phyloP scores from a whole-genome alignment of 1,140 invertebrate species.

The Lepidostoma basale region DNA sequence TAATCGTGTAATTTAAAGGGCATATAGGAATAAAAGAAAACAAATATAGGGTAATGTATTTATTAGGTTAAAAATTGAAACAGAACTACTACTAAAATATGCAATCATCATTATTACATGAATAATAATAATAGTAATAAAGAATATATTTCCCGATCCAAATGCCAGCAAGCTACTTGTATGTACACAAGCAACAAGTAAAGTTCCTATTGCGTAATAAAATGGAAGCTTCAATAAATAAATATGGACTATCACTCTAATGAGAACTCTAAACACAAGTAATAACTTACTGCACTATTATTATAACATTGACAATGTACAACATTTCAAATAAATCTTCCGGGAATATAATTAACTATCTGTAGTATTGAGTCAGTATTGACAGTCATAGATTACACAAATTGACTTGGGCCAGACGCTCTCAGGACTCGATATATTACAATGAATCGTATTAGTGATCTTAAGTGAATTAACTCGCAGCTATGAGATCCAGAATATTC shows the following conservation, averaged over 20 bases:
- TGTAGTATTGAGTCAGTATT: no score
- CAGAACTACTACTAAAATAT: slow-evolving; percentile 44
- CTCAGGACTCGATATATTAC: no score
- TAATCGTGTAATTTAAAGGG: no score
- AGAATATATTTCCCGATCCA: slow-evolving; percentile 36
- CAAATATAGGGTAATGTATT: slow-evolving; percentile 1
- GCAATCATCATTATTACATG: slow-evolving; percentile 37
- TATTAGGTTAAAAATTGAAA: slow-evolving; percentile 44
- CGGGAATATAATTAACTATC: background rate
- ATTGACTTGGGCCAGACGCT: no score
- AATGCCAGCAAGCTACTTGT: slow-evolving; percentile 38
- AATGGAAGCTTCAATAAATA: slow-evolving; percentile 13
- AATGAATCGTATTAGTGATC: no score
- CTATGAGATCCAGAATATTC: slow-evolving; percentile 3
- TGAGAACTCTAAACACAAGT: background rate
- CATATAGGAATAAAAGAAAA: background rate
- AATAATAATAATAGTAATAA: slow-evolving; percentile 38
- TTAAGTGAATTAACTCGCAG: background rate
- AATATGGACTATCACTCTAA: slow-evolving; percentile 13
- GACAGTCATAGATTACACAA: no score
- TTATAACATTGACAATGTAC: slow-evolving; percentile 13
- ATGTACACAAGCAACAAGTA: slow-evolving; percentile 4
- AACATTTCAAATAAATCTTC: slow-evolving; percentile 1
- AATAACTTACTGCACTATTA: background rate
- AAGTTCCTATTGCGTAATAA: background rate